These are phyloP conservation scores for Ptilorrhoa leucosticta DNA, from an alignment of 2,113 vertebrate species.

Conservation along the genomic window DNA sequence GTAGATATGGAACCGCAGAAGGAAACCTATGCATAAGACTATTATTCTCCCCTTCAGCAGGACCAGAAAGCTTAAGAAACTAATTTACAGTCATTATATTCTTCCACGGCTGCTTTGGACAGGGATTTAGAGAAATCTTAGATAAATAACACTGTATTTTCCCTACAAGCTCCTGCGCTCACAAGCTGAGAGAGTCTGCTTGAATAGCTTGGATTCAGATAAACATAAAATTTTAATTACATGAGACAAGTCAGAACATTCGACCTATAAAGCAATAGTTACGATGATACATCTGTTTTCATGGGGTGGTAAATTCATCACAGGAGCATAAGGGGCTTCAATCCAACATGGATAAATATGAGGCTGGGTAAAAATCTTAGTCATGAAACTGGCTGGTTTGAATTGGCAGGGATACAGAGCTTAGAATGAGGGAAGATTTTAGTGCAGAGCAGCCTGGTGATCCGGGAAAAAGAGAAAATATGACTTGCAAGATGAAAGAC, in stretches of 20 bases:
- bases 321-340: not conserved
- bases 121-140: not conserved
- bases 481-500: not conserved
- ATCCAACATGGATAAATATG: not conserved
- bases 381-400: not conserved
- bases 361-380: not conserved
- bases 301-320: not conserved
- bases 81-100: not conserved
- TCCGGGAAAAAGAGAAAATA: not conserved
- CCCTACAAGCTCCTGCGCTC: not conserved
- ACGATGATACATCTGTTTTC: rapidly evolving
- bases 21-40: not conserved
- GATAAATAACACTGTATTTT: not conserved
- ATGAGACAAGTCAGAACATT: not conserved
- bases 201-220: not conserved
- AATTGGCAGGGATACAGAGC: not conserved
- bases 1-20: not conserved
- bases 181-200: not conserved
- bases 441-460: not conserved
- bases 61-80: not conserved
- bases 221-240: not conserved
- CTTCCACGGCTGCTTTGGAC: not conserved
- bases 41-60: not conserved
- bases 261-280: not conserved
- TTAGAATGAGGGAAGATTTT: not conserved